Evolutionary conservation across 2,888 invertebrate species (phyloP).

Genomic region (Lithophane leautieri): DNA sequence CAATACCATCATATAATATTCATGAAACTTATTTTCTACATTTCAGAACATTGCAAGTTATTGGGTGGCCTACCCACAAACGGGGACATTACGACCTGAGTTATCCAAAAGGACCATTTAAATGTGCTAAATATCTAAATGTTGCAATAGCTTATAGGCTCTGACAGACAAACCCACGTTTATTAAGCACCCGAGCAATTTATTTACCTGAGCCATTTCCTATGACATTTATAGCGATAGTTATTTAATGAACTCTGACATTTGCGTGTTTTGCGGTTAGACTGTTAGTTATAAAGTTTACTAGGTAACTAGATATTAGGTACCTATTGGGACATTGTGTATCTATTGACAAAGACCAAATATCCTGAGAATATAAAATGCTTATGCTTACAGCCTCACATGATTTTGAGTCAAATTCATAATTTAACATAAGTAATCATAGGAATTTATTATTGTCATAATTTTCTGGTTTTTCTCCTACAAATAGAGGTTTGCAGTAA

Average conservation of each 20-base stretch:
- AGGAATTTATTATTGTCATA: not conserved
- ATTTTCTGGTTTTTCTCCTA: not conserved
- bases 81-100: slow-evolving; percentile 8
- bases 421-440: not conserved
- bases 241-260: slow-evolving; percentile 41
- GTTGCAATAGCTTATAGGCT: slow-evolving; percentile 13
- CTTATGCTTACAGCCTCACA: not conserved
- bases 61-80: slow-evolving; percentile 6
- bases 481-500: not conserved
- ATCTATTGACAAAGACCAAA: not conserved
- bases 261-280: slow-evolving; percentile 21
- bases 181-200: slow-evolving; percentile 28
- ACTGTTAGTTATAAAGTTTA: slow-evolving; percentile 1
- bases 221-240: slow-evolving; percentile 23
- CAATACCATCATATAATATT: not conserved
- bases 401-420: not conserved
- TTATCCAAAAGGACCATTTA: slow-evolving; percentile 22
- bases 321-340: not conserved
- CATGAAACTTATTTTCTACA: not conserved
- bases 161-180: slow-evolving; percentile 17
- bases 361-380: not conserved
- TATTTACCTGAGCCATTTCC: slow-evolving; percentile 20
- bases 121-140: slow-evolving; percentile 16
- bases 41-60: not conserved
- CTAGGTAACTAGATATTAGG: not conserved